Base-by-base conservation (phyloP, 1,140 invertebrate genomes). In the Prorops nasuta region DNA sequence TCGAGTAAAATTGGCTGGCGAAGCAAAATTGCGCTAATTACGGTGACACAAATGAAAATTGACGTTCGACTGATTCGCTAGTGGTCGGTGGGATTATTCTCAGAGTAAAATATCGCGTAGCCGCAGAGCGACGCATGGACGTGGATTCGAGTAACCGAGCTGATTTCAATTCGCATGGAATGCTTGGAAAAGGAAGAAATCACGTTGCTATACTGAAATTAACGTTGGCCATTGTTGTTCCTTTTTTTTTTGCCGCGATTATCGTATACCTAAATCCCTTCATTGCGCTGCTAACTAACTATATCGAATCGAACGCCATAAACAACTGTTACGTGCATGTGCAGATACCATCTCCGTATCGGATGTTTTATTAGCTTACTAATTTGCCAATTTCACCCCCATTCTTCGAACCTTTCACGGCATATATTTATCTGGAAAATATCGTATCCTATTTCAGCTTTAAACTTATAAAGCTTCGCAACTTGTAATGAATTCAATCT, bases 21-120 rank as follows among this genome's bases (percentile, higher is more conserved):
- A n/a, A n/a, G n/a, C n/a, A n/a, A n/a, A n/a, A n/a, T n/a, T n/a
- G 20, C 18, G 39, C 21, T 34, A 52, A 52, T 57, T 52, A 49
- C 54, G 22, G 19, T 10, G 17, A 24, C 17, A 31, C 48, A 58
- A 62, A 64, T 64, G 51, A 51, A 59, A 57, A 59, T 40, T 37
- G 49, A 56, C 52, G 51, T 40, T 38, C 20, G 8, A 35, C 2
- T 31, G 10, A 31, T 15, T n/a, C 3, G 15, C n/a, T 14, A n/a
- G n/a, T n/a, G n/a, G n/a, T 19, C 16, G n/a, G 10, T 15, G 21
- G 42, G 43, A 46, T 51, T 38, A 51, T 52, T 52, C 44, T 34
- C 54, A 44, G 40, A 31, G 42, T 41, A 32, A 57, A 56, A 58
- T 47, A 57, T 57, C 56, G 40, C 32, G 19, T 2, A 10, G 16